phyloP scores from a whole-genome alignment of 2,113 vertebrate genomes.

The Zapornia atra region DNA sequence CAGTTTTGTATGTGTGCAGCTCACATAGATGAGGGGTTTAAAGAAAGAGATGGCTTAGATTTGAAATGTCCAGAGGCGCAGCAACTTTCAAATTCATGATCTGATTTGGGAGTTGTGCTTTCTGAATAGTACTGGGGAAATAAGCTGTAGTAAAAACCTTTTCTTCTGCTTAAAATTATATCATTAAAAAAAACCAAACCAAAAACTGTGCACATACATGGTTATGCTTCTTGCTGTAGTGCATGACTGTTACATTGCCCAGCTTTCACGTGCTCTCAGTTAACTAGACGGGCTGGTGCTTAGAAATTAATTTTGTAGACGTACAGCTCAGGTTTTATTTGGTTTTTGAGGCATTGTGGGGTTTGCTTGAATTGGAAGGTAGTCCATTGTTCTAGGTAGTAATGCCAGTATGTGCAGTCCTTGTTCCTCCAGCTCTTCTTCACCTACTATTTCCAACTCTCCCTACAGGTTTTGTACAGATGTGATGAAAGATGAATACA shows the following conservation, averaged over 20 bases:
- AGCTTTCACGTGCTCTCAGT: not conserved
- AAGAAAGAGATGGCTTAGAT: not conserved
- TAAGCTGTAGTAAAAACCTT: not conserved
- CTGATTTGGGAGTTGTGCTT: not conserved
- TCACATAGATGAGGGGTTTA: not conserved
- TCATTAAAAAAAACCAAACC: not conserved
- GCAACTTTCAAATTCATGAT: not conserved
- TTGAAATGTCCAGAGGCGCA: not conserved
- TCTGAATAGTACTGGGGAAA: not conserved
- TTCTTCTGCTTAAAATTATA: not conserved
- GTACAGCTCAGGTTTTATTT: not conserved
- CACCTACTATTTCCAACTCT: not conserved
- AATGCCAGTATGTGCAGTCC: not conserved
- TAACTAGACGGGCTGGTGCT: not conserved
- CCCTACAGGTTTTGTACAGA: not conserved
- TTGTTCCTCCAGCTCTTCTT: not conserved
- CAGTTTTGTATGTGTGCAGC: not conserved
- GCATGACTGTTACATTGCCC: not conserved
- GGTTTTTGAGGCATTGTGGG: not conserved
- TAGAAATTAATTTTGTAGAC: not conserved
- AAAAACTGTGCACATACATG: not conserved
- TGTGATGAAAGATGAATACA: not conserved
- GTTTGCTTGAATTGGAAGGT: not conserved
- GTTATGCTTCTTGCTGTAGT: not conserved
- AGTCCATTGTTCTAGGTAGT: not conserved